phyloP scores from a whole-genome alignment of 2,888 invertebrate species.

The Meiosimyza decipiens region DNA sequence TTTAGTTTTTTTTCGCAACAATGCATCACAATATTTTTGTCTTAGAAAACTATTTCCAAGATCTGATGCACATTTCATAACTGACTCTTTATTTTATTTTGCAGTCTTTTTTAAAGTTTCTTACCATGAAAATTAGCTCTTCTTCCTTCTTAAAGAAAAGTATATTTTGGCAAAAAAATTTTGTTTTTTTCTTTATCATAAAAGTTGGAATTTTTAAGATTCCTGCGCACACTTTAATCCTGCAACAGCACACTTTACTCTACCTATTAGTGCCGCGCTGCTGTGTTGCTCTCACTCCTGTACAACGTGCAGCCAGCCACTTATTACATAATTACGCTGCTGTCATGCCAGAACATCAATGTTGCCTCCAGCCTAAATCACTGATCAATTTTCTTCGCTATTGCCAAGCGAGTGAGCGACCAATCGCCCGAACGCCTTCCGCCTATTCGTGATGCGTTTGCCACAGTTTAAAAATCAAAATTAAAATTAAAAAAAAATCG shows the following conservation, averaged over 20 bases:
- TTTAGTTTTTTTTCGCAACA: no score
- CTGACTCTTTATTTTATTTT: no score
- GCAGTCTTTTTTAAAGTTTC: no score
- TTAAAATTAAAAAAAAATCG: conserved; percentile 4
- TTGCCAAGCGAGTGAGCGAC: neutral
- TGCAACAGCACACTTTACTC: neutral
- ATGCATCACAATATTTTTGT: no score
- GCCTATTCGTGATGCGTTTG: neutral
- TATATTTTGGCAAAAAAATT: no score
- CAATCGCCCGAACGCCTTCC: neutral
- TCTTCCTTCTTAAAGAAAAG: no score
- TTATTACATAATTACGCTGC: conserved; percentile 64
- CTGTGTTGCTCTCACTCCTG: conserved; percentile 31
- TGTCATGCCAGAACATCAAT: conserved; percentile 48
- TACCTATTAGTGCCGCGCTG: conserved; percentile 33
- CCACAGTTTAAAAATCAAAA: neutral
- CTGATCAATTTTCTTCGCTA: conserved; percentile 40
- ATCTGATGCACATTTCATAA: no score
- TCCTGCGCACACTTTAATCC: no score
- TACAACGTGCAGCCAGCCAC: conserved; percentile 53
- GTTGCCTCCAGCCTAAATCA: conserved; percentile 40
- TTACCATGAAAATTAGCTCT: no score
- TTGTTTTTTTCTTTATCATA: no score
- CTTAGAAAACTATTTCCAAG: no score
- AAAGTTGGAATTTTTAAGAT: no score